Base-by-base conservation (phyloP, 2,113 vertebrate species). In the Chiloscyllium plagiosum region DNA sequence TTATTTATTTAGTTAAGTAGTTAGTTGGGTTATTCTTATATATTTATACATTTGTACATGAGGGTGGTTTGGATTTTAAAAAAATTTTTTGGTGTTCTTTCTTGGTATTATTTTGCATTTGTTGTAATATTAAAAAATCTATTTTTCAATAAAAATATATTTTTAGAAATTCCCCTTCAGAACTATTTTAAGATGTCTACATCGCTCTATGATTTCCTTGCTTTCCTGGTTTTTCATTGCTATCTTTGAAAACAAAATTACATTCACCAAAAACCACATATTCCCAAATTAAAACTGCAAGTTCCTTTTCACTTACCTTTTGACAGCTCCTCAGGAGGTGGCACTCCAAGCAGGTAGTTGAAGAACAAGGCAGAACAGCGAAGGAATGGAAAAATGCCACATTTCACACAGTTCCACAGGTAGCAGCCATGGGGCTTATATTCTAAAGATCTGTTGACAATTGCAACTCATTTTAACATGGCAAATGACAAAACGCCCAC, bases 321-420 rank as follows among this genome's bases (percentile, higher is more conserved):
- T 61, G 97, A 95, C 65, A 99, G 98, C 47, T 99, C 98, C 97
- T 99, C 98, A 65, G 99, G 99, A 78, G 99, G 98, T 96, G 98
- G 97, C n/a, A 99, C 98, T 97, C 98, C 98, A 96, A 99, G 98
- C 96, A 99, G 98, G 97, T 98, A 99, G 97, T 98, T 98, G 97
- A 99, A 99, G 97, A 99, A 99, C 66, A 99, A 97, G 96, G 98
- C 98, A 96, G 99, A 98, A 96, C 98, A 98, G 96, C 99, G 98
- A 96, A 99, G 98, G 96, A 99, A 99, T 69, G 99, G 98, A 96
- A 97, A 96, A 78, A 99, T 98, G 96, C 98, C 99, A 96, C 96
- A 98, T 97, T 98, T 99, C 96, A 99, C 97, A 66, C 97, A 97
- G 86, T 98, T 97, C 97, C 98, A 98, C 96, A 99, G 96, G 96